Conservation (phyloP, 2,888 invertebrate genomes). For the Eilema caniola region DNA sequence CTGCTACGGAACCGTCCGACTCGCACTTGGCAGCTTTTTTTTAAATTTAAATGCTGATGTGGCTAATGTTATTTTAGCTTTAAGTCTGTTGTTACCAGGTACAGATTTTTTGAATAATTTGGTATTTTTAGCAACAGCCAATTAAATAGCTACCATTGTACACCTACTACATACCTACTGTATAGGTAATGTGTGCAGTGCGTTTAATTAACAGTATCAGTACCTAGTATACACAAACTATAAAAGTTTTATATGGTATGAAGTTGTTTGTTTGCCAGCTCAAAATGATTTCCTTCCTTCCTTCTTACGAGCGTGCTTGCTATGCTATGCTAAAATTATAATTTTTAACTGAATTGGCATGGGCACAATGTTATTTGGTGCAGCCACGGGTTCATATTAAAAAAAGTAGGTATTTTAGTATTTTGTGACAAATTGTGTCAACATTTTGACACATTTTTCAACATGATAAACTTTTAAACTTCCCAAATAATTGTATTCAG, state of each 20-base stretch:
- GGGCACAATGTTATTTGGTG: background rate
- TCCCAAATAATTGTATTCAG: background rate
- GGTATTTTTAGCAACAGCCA: background rate
- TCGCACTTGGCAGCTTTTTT: no score
- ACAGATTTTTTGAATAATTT: background rate
- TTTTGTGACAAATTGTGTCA: no score
- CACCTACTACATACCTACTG: background rate
- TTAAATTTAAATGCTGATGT: background rate
- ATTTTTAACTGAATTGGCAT: background rate
- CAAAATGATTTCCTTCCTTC: slow-evolving; percentile 20
- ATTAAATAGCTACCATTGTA: background rate
- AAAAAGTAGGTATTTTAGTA: background rate
- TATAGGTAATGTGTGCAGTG: background rate
- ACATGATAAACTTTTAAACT: background rate
- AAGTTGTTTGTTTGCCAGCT: slow-evolving; percentile 3
- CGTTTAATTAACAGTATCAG: slow-evolving; percentile 16
- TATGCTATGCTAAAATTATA: background rate
- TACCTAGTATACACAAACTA: background rate
- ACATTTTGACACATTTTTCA: background rate
- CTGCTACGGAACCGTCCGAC: no score
- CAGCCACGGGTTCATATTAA: background rate
- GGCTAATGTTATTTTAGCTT: background rate
- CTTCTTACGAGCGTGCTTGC: background rate
- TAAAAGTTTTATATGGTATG: slow-evolving; percentile 3
- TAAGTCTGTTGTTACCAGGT: background rate